Conservation (phyloP, 2,888 invertebrate species). For the Masnerella sp. region DNA sequence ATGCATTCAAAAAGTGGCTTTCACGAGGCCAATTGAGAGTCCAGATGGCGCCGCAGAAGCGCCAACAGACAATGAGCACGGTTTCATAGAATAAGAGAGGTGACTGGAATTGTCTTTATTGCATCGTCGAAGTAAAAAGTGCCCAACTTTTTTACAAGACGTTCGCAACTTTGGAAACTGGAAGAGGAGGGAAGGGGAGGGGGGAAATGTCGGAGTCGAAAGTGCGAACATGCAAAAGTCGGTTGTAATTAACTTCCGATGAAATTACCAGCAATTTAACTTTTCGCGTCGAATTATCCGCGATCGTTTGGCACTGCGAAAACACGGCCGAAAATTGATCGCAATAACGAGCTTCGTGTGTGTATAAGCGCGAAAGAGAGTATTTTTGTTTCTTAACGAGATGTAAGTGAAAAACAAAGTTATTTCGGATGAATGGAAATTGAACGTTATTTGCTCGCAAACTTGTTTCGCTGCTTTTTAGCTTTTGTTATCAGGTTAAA, state of each 20-base stretch:
- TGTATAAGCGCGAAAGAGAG: too few species aligned
- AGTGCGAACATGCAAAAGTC: slow-evolving; percentile 17
- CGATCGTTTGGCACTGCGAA: too few species aligned
- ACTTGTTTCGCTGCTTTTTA: too few species aligned
- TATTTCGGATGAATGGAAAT: too few species aligned
- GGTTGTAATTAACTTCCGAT: slow-evolving; percentile 16
- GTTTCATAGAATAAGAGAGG: slow-evolving; percentile 17
- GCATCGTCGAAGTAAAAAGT: slow-evolving; percentile 22
- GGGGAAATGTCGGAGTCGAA: slow-evolving; percentile 13
- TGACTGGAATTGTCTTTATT: slow-evolving; percentile 34
- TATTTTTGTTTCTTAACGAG: too few species aligned
- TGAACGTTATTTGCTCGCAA: too few species aligned
- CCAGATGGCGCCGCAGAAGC: slow-evolving; percentile 23
- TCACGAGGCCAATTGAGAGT: slow-evolving; percentile 24
- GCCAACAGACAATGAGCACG: slow-evolving; percentile 18
- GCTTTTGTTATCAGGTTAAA: too few species aligned
- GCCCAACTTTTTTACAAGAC: slow-evolving; percentile 25
- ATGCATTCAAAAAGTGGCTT: slow-evolving; percentile 20
- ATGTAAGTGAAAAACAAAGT: too few species aligned
- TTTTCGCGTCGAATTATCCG: too few species aligned
- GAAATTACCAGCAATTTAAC: slow-evolving; percentile 19
- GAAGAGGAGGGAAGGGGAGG: too few species aligned
- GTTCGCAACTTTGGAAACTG: slow-evolving; percentile 21
- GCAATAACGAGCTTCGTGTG: too few species aligned
- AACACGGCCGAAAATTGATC: too few species aligned